These are phyloP conservation scores for Minunthozetes semirufus DNA, from an alignment of 2,888 invertebrate species.

Conservation along the genomic window DNA sequence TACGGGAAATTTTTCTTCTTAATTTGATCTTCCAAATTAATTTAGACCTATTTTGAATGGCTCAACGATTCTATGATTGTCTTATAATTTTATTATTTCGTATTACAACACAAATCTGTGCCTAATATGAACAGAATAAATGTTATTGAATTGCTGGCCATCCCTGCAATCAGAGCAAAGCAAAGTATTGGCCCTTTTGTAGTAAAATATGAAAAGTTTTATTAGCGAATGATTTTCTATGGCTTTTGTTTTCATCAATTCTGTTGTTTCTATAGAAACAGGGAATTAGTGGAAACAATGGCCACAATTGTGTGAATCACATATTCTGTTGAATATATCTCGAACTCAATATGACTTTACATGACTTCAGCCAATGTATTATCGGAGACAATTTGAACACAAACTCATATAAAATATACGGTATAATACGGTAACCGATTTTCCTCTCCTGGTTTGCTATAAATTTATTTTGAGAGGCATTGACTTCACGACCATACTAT, in stretches of 20 bases:
- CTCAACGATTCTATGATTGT: too few relatives aligned
- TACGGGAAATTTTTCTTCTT: too few relatives aligned
- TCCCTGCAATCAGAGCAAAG: background rate
- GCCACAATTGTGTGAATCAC: background rate
- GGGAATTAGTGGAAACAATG: background rate
- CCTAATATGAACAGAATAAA: too few relatives aligned
- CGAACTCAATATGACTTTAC: background rate
- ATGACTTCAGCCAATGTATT: constrained; percentile 5
- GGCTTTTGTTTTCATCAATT: constrained; percentile 14
- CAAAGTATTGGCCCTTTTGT: background rate
- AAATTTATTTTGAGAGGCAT: too few relatives aligned
- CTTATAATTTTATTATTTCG: too few relatives aligned
- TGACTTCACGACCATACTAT: too few relatives aligned
- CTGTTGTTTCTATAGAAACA: constrained; percentile 4
- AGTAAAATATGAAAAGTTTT: background rate
- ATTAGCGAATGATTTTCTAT: constrained; percentile 2
- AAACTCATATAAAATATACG: background rate
- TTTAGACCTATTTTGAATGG: too few relatives aligned
- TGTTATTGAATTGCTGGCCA: too few relatives aligned
- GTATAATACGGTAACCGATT: too few relatives aligned
- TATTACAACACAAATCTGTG: too few relatives aligned
- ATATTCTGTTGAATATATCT: background rate
- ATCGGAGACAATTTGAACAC: background rate
- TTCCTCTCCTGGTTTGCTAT: too few relatives aligned
- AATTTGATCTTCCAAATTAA: too few relatives aligned